Percentiles rank a stretch among this genome's conserved stretches.
Conservation (phyloP, 2,888 invertebrate species). For the Nebria salina region DNA sequence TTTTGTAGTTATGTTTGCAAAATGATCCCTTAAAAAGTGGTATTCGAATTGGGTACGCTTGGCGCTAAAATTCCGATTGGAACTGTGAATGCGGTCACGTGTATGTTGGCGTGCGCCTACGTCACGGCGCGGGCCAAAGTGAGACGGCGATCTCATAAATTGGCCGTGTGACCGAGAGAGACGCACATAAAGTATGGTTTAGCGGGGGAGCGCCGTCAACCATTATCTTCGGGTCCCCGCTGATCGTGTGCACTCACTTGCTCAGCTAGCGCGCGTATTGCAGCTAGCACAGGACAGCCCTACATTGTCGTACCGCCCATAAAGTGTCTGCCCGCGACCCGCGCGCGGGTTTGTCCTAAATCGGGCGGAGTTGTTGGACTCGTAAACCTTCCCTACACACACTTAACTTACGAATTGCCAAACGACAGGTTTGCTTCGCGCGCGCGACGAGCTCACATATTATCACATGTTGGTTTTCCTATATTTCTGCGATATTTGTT, state of each 20-base stretch:
- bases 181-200: constrained; percentile 65
- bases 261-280: constrained; percentile 49
- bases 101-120: constrained; percentile 56
- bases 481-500: constrained; percentile 18
- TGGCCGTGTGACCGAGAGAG: constrained; percentile 62
- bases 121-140: constrained; percentile 62
- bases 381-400: constrained; percentile 64
- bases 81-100: constrained; percentile 59
- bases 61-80: constrained; percentile 62
- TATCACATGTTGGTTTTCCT: constrained; percentile 31
- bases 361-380: constrained; percentile 60
- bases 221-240: constrained; percentile 63
- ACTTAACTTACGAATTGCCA: constrained; percentile 65
- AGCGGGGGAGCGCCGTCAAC: constrained; percentile 65
- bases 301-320: constrained; percentile 63
- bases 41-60: constrained; percentile 51
- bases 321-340: constrained; percentile 60
- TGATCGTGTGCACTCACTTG: constrained; percentile 55
- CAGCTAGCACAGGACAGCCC: constrained; percentile 61
- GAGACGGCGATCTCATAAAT: constrained; percentile 64
- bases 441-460: constrained; percentile 49
- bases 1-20: neutral
- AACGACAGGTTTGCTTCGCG: constrained; percentile 62
- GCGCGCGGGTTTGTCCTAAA: constrained; percentile 52
- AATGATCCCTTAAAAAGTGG: constrained; percentile 28